Conservation (phyloP, 2,888 invertebrate species). For the Dermolepida albohirtum region DNA sequence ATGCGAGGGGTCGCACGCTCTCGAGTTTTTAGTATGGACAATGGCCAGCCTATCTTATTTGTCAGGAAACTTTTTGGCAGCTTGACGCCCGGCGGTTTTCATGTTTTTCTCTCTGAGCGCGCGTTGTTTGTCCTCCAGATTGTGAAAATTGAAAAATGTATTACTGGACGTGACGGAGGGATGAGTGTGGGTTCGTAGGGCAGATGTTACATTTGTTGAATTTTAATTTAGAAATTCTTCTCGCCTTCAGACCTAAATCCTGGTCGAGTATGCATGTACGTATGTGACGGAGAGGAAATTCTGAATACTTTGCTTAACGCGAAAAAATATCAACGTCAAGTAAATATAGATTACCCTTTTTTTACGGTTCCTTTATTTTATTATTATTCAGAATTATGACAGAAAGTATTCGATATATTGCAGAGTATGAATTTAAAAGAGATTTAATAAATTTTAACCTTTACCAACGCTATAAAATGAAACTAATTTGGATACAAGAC, state of each 20-base stretch:
- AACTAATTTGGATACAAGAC: too few relatives aligned
- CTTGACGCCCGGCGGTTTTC: constrained; percentile 59
- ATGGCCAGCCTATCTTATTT: constrained; percentile 60
- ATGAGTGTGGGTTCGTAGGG: constrained; percentile 14
- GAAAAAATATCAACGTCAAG: constrained; percentile 23
- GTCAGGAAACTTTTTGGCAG: constrained; percentile 63
- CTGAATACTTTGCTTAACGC: constrained; percentile 21
- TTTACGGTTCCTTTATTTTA: constrained; percentile 3
- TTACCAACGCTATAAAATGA: too few relatives aligned
- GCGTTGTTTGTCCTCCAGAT: constrained; percentile 41
- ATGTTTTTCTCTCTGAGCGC: constrained; percentile 49
- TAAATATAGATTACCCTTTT: constrained; percentile 32
- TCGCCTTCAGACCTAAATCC: constrained; percentile 16
- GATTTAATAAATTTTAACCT: too few relatives aligned
- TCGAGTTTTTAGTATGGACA: constrained; percentile 53
- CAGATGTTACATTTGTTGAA: constrained; percentile 39
- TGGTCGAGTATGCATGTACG: constrained; percentile 8
- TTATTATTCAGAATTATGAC: constrained; percentile 4
- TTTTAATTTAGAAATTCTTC: constrained; percentile 41
- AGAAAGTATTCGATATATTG: too few relatives aligned
- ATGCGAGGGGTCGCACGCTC: constrained; percentile 44
- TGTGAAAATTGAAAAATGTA: constrained; percentile 43
- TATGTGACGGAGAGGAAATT: constrained; percentile 3
- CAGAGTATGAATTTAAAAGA: too few relatives aligned
- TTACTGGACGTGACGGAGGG: constrained; percentile 16